phyloP scores from a whole-genome alignment of 2,113 vertebrate genomes.

The Ciconia boyciana region DNA sequence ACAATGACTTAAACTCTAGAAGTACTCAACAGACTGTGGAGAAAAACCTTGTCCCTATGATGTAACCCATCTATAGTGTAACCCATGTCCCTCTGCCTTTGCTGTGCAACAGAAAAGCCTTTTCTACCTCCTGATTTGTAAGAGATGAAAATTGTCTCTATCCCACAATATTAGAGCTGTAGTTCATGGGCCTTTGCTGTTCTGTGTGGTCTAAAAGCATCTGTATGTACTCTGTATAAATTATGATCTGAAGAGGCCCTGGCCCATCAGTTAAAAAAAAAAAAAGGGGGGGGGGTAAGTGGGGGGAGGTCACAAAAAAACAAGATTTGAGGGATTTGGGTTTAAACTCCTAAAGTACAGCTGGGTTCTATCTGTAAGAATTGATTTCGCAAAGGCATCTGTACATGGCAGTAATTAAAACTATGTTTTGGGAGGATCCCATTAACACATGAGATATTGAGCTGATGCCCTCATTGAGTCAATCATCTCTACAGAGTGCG shows the following conservation, averaged over 20 bases:
- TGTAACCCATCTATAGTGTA: neutral
- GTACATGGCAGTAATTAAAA: neutral
- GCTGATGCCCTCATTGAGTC: neutral
- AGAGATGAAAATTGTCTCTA: neutral
- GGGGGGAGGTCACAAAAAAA: neutral
- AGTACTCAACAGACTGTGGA: neutral
- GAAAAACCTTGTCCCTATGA: neutral
- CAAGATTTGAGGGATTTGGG: neutral
- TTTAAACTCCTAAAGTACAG: neutral
- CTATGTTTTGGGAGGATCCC: neutral
- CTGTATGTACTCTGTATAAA: neutral
- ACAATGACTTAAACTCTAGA: neutral
- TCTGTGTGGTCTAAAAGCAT: neutral
- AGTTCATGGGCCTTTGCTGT: neutral
- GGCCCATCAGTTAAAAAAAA: neutral
- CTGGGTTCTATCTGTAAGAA: neutral
- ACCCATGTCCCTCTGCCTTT: neutral
- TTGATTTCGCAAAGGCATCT: neutral
- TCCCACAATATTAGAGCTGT: neutral
- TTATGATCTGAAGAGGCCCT: neutral
- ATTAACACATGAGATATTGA: neutral
- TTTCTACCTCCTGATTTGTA: neutral
- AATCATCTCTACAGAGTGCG: neutral
- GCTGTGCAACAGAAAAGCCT: neutral
- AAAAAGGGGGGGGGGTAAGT: no score